phyloP scores from a whole-genome alignment of 2,888 invertebrate genomes.

The Biston stratarius region DNA sequence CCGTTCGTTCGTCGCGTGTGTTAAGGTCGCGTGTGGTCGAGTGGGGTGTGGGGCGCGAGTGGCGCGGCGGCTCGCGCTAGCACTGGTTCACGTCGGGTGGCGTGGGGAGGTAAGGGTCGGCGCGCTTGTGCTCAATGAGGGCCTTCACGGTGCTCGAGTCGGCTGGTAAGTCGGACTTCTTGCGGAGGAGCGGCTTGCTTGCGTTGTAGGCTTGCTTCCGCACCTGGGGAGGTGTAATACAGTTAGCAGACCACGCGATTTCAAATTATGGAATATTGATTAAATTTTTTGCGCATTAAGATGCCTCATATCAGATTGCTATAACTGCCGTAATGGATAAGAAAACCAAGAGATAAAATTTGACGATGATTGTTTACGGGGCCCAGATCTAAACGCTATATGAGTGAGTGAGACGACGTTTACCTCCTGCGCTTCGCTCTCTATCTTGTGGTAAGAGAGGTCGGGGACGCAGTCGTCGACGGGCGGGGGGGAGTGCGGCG shows the following conservation, averaged over 20 bases:
- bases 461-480: conserved; percentile 77
- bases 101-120: conserved; percentile 95
- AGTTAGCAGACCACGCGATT: background rate
- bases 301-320: too few species aligned
- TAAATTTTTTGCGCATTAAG: too few species aligned
- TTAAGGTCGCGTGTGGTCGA: conserved; percentile 4
- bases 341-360: too few species aligned
- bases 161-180: conserved; percentile 98
- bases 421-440: conserved; percentile 92
- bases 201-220: conserved; percentile 89
- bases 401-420: background rate
- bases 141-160: conserved; percentile 97
- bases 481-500: conserved; percentile 35
- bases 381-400: too few species aligned
- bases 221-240: conserved; percentile 77
- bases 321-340: too few species aligned
- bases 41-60: background rate
- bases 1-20: background rate
- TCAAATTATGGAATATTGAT: background rate
- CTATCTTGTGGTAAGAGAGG: conserved; percentile 90
- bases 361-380: too few species aligned
- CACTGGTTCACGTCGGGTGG: conserved; percentile 91
- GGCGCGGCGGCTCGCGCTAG: conserved; percentile 33
- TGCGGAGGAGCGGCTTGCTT: conserved; percentile 94
- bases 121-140: conserved; percentile 96